These are phyloP conservation scores for Tetanocera ferruginea DNA, from an alignment of 2,888 invertebrate genomes.

Conservation along the genomic window DNA sequence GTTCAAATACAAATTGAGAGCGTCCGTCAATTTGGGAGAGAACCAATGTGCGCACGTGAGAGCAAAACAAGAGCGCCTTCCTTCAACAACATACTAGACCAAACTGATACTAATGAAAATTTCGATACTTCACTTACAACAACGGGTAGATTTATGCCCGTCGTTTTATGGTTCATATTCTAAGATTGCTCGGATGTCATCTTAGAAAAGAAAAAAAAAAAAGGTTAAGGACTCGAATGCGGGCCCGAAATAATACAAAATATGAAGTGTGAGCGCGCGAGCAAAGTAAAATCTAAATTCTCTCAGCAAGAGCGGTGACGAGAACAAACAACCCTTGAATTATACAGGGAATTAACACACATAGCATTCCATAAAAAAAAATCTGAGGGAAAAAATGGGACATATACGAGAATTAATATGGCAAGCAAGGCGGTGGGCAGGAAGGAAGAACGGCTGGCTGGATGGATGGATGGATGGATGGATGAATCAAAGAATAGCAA, in stretches of 20 bases:
- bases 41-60: slow-evolving; percentile 45
- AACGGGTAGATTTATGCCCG: not conserved
- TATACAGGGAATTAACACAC: slow-evolving; percentile 6
- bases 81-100: not conserved
- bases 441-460: not conserved
- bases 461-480: too few species aligned
- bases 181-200: not conserved
- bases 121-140: not conserved
- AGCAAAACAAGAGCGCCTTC: slow-evolving; percentile 27
- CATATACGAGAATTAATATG: slow-evolving; percentile 7
- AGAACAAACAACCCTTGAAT: slow-evolving; percentile 34
- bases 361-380: not conserved
- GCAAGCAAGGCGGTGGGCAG: not conserved
- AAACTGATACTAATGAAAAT: slow-evolving; percentile 43
- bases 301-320: not conserved
- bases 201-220: not conserved
- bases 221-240: not conserved
- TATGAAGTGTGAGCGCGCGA: not conserved
- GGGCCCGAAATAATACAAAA: not conserved
- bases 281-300: not conserved
- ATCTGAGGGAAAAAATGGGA: slow-evolving; percentile 15
- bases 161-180: too few species aligned
- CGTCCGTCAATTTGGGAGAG: not conserved
- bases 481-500: too few species aligned
- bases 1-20: slow-evolving; percentile 18